Evolutionary conservation across 2,888 invertebrate species (phyloP), one percentile per base, ranked within the genome.

Genomic region (Lordiphosa andalusiaca): DNA sequence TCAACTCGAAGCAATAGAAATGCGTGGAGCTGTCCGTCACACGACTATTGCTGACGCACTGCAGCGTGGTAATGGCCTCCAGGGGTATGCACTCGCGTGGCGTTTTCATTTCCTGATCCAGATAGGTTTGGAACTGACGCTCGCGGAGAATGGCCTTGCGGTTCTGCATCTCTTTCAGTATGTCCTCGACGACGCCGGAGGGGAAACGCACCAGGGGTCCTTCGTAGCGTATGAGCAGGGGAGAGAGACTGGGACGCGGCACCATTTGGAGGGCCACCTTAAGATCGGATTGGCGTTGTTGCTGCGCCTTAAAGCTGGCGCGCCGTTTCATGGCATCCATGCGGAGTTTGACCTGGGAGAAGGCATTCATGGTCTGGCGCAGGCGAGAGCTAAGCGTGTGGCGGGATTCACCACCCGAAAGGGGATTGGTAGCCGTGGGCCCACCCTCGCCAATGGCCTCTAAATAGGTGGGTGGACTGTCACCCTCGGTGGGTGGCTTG

Each of bases 121-220:
- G 90, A 77, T 93, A 95, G 83, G 95, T 94, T 68, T 93, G 91
- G 25, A 96, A 90, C 83, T 93, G 93, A 41, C 93, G 92, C 69
- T 94, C 94, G 4, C 93, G 92, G 21, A 96, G 87, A 38, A 94
- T 92, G 84, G 94, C 94, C 89, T 93, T 93, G 39, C 94, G 91
- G n/a, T 91, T 91, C 65, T 94, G 93, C 82, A 94, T 92, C 86
- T 95, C 95, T 66, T 94, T 95, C 50, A 95, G 92, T 54, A 94
- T 90, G 68, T 94, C 93, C 71, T 94, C 94, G 1, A 94, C 93
- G 0, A 92, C 92, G 6, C 93, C 93, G 6, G 88, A 85, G 4
- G 90, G 89, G 16, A 90, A 88, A 1, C 89, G 87, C 65, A 90
- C 88, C 37, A 90, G 54, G 0, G 88, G 89, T 0, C 89, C 89